These are phyloP conservation scores for Hermetia illucens DNA, from an alignment of 1,140 invertebrate species.

Conservation along the genomic window DNA sequence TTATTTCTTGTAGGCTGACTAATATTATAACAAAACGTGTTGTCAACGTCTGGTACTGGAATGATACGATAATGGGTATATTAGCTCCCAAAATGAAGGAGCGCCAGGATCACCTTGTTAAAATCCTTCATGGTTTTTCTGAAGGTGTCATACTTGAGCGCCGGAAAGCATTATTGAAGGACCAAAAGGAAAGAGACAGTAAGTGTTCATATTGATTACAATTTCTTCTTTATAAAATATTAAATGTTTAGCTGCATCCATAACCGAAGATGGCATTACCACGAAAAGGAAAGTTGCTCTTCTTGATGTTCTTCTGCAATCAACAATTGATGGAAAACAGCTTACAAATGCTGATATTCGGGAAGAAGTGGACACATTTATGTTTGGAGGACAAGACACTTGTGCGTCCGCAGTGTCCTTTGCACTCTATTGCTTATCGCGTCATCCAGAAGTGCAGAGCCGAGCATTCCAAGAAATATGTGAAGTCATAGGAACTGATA, in stretches of 20 bases:
- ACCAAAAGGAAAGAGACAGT: not conserved
- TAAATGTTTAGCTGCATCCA: no score
- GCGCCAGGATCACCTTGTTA: slow-evolving; percentile 14
- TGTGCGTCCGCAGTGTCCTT: slow-evolving; percentile 43
- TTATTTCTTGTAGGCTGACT: no score
- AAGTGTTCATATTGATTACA: not conserved
- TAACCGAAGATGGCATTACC: slow-evolving; percentile 11
- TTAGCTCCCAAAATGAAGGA: slow-evolving; percentile 16
- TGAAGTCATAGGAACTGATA: slow-evolving; percentile 33
- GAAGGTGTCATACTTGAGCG: slow-evolving; percentile 18
- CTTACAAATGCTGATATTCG: slow-evolving; percentile 46
- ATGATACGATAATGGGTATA: slow-evolving; percentile 15
- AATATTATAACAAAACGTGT: no score
- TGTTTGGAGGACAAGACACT: slow-evolving; percentile 58
- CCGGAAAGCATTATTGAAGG: slow-evolving; percentile 3
- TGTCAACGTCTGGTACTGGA: slow-evolving; percentile 19
- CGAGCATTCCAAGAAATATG: slow-evolving; percentile 44
- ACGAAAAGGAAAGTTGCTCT: slow-evolving; percentile 32
- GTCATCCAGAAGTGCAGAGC: slow-evolving; percentile 39
- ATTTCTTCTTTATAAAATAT: no score
- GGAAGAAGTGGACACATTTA: slow-evolving; percentile 63
- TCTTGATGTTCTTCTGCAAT: slow-evolving; percentile 49
- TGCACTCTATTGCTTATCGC: slow-evolving; percentile 37
- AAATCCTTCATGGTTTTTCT: slow-evolving; percentile 21
- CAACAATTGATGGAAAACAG: slow-evolving; percentile 30